Evolutionary conservation across 2,888 invertebrate genomes (phyloP).

Genomic region (Tinea pellionella): DNA sequence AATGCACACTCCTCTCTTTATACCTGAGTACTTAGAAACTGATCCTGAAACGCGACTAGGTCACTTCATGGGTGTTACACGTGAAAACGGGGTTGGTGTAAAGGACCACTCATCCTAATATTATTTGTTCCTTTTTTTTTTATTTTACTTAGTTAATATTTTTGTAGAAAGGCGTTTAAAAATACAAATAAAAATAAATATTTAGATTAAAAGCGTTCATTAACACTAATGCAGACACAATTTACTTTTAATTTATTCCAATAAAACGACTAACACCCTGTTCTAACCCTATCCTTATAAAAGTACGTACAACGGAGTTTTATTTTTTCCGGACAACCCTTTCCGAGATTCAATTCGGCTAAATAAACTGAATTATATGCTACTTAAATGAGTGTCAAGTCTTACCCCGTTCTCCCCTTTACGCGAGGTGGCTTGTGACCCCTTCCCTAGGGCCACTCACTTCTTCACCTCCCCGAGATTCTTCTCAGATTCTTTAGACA

Average conservation of each 20-base stretch:
- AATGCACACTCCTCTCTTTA: too few relatives aligned
- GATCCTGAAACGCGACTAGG: too few relatives aligned
- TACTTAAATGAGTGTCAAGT: slow-evolving; percentile 76
- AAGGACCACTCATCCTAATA: too few relatives aligned
- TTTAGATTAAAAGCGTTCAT: slow-evolving; percentile 44
- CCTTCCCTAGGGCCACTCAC: slow-evolving; percentile 17
- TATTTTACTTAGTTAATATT: too few relatives aligned
- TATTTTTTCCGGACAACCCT: slow-evolving; percentile 16
- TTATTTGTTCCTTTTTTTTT: too few relatives aligned
- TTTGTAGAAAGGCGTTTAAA: background rate
- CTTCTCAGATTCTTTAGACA: slow-evolving; percentile 38
- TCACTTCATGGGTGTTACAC: too few relatives aligned
- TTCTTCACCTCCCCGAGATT: slow-evolving; percentile 32
- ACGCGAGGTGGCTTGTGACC: slow-evolving; percentile 19
- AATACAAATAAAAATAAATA: background rate
- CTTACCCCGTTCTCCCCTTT: slow-evolving; percentile 23
- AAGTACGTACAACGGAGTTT: slow-evolving; percentile 17
- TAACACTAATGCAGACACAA: slow-evolving; percentile 43
- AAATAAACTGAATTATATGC: slow-evolving; percentile 78
- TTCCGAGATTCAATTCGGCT: slow-evolving; percentile 51
- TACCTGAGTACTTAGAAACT: too few relatives aligned
- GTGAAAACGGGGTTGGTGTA: too few relatives aligned
- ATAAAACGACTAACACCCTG: slow-evolving; percentile 42
- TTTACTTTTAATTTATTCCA: slow-evolving; percentile 55
- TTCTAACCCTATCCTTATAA: slow-evolving; percentile 17